These are phyloP conservation scores for Drosophila punjabiensis DNA, from an alignment of 1,140 invertebrate genomes.

Conservation along the genomic window DNA sequence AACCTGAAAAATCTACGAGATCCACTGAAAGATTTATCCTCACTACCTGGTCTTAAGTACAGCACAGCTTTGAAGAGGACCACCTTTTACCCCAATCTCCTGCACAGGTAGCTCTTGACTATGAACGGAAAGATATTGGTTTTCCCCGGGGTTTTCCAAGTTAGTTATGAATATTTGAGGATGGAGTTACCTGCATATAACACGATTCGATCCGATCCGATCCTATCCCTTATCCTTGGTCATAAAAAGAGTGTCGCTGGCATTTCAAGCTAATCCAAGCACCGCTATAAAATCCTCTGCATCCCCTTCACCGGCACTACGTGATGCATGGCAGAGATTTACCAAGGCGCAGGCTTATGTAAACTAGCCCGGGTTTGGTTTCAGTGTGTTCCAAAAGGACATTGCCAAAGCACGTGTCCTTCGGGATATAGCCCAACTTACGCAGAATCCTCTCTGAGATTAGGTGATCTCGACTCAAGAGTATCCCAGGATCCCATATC, in stretches of 20 bases:
- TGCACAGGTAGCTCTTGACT: conserved; percentile 44
- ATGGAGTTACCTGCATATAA: conserved; percentile 46
- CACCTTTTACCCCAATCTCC: conserved; percentile 15
- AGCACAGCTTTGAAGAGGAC: conserved; percentile 1
- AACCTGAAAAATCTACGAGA: not conserved
- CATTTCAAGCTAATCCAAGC: conserved; percentile 56
- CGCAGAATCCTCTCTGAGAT: conserved; percentile 10
- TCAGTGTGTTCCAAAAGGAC: conserved; percentile 2
- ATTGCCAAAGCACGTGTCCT: not conserved
- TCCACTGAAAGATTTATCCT: not conserved
- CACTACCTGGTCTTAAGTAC: not conserved
- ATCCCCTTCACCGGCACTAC: conserved; percentile 10
- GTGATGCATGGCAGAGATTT: conserved; percentile 28
- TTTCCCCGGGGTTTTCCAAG: conserved; percentile 79
- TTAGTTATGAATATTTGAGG: conserved; percentile 63
- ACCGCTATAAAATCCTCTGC: conserved; percentile 53
- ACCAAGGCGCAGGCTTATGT: conserved; percentile 42
- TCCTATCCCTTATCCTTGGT: conserved; percentile 17
- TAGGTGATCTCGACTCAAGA: conserved; percentile 8
- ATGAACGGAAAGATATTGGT: conserved; percentile 68
- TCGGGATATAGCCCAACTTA: not conserved
- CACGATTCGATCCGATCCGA: conserved; percentile 14
- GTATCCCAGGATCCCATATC: not conserved
- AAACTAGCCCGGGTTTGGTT: conserved; percentile 28
- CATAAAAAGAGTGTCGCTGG: conserved; percentile 49